Evolutionary conservation across 2,797 vertebrate species (phyloP).

Genomic region (Oceanodroma leucorhoa): DNA sequence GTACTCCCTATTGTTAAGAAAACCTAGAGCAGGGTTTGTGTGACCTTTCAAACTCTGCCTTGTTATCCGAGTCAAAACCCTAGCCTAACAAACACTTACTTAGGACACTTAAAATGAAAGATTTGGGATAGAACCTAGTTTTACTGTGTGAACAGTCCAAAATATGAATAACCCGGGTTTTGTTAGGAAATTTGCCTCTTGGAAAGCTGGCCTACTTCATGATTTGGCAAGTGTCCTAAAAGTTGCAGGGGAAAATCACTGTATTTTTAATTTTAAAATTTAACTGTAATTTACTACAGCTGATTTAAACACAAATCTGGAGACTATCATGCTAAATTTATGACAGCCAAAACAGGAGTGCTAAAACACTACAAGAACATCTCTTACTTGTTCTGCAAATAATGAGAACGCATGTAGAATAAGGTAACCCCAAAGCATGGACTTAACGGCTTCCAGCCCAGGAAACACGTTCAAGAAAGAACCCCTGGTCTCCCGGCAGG

Average conservation of each 20-base stretch:
- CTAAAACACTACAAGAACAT: background rate
- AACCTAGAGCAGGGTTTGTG: background rate
- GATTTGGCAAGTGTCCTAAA: background rate
- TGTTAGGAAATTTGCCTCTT: background rate
- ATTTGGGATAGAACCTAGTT: background rate
- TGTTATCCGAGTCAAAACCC: background rate
- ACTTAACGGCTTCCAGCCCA: rapidly evolving
- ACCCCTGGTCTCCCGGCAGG: rapidly evolving
- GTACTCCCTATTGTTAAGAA: background rate
- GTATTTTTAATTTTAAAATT: background rate
- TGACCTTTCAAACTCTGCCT: background rate
- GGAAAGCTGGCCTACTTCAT: background rate
- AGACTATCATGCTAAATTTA: background rate
- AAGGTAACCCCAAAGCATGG: rapidly evolving
- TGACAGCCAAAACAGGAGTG: rapidly evolving
- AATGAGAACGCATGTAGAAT: rapidly evolving
- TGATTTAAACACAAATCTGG: background rate
- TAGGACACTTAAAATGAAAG: background rate
- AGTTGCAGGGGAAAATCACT: background rate
- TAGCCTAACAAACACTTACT: background rate
- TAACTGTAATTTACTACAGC: background rate
- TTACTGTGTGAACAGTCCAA: background rate
- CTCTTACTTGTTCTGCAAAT: background rate
- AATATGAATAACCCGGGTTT: background rate
- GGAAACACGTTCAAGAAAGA: rapidly evolving